Evolutionary conservation across 2,888 invertebrate species (phyloP).

Genomic region (Caenorhabditis uteleia): DNA sequence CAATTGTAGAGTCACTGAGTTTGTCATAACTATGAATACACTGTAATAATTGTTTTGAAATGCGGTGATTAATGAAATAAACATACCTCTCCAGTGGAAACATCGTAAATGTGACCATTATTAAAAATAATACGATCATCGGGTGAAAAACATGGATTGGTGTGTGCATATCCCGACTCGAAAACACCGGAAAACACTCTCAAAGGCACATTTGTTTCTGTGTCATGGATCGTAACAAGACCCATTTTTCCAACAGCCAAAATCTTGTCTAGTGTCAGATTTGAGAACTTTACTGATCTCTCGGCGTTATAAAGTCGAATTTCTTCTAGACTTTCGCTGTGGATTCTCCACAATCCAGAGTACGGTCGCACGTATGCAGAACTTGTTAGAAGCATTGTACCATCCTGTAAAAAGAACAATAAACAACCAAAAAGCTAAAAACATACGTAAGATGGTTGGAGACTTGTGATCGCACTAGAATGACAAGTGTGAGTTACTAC

Average conservation of each 20-base stretch:
- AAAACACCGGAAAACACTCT: conserved; percentile 74
- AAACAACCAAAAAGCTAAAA: no score
- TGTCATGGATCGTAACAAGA: conserved; percentile 80
- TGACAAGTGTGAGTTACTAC: conserved; percentile 82
- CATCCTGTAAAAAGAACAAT: conserved; percentile 75
- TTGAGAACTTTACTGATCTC: conserved; percentile 82
- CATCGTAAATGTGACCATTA: conserved; percentile 45
- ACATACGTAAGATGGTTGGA: conserved; percentile 71
- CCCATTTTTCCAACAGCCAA: conserved; percentile 76
- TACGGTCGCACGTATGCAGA: conserved; percentile 85
- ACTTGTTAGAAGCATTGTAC: conserved; percentile 83
- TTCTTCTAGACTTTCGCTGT: conserved; percentile 72
- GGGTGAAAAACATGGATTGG: conserved; percentile 43
- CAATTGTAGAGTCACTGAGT: conserved; percentile 76
- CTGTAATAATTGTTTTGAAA: conserved; percentile 71
- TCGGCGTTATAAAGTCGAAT: conserved; percentile 73
- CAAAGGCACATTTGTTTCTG: conserved; percentile 80
- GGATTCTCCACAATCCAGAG: conserved; percentile 79
- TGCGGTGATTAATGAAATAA: background rate
- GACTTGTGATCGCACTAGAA: conserved; percentile 83
- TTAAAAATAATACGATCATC: conserved; percentile 39
- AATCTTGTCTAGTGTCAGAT: conserved; percentile 79
- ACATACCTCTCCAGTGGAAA: conserved; percentile 2
- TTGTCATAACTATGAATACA: conserved; percentile 95
- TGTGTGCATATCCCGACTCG: conserved; percentile 17